These are phyloP conservation scores for Formica aserva DNA, from an alignment of 2,888 invertebrate genomes.

Conservation along the genomic window DNA sequence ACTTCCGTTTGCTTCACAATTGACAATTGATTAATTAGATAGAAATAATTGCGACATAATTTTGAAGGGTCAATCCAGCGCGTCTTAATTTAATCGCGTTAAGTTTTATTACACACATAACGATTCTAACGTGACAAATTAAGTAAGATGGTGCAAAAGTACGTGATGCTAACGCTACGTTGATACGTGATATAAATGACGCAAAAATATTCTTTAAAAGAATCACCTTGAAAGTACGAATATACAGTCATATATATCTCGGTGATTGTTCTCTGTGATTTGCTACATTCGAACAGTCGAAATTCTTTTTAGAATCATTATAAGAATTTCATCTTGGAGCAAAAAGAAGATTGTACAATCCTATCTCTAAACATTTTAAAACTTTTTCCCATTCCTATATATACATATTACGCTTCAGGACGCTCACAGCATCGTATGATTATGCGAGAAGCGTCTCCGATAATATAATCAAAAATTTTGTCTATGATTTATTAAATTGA, in stretches of 20 bases:
- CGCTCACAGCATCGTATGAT: constrained; percentile 3
- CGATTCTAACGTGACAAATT: not conserved
- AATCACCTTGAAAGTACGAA: not conserved
- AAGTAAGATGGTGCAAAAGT: constrained; percentile 18
- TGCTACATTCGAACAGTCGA: constrained; percentile 19
- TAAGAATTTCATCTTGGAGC: constrained; percentile 15
- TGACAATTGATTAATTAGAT: not conserved
- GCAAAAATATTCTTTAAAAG: not conserved
- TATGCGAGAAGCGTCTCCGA: constrained; percentile 16
- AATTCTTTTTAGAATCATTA: constrained; percentile 6
- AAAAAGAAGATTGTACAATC: constrained; percentile 29
- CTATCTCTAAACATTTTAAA: constrained; percentile 12
- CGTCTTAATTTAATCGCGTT: not conserved
- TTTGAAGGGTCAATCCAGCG: not conserved
- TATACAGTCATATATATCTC: not conserved
- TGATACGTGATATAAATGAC: not conserved
- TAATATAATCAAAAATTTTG: constrained; percentile 46
- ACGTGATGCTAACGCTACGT: not conserved
- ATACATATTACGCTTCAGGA: constrained; percentile 41
- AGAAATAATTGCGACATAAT: not conserved
- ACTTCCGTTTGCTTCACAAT: constrained; percentile 9
- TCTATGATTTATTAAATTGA: constrained; percentile 17
- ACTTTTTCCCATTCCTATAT: constrained; percentile 9
- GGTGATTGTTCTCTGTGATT: constrained; percentile 29
- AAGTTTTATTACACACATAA: constrained; percentile 8